Evolutionary conservation across 2,888 invertebrate species (phyloP).

Genomic region (Acanthosoma haemorrhoidale): DNA sequence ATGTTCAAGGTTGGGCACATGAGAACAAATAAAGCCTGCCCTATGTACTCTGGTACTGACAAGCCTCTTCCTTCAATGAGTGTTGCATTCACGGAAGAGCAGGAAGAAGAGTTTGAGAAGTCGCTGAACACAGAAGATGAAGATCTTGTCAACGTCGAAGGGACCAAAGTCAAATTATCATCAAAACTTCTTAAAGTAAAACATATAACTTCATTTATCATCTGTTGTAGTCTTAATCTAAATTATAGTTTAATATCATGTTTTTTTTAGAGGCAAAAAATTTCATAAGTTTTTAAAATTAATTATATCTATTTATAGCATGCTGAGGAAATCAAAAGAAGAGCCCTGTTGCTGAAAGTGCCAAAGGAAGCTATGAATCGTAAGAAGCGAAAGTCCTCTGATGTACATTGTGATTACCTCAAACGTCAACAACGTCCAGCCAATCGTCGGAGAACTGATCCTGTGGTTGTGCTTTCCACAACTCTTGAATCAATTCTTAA

Average conservation of each 20-base stretch:
- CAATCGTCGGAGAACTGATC: constrained; percentile 89
- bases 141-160: constrained; percentile 87
- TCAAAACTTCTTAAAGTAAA: constrained; percentile 75
- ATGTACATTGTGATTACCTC: constrained; percentile 82
- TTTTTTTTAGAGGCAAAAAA: background rate
- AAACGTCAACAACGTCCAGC: constrained; percentile 75
- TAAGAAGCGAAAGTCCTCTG: constrained; percentile 62
- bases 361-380: constrained; percentile 65
- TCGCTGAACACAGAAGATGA: constrained; percentile 73
- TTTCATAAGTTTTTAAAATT: background rate
- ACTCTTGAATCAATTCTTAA: constrained; percentile 86
- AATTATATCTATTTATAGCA: constrained; percentile 53
- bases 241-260: background rate
- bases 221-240: background rate
- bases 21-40: constrained; percentile 96
- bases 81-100: constrained; percentile 71
- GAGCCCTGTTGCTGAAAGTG: constrained; percentile 68
- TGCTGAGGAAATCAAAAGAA: constrained; percentile 78
- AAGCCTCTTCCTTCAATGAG: constrained; percentile 56
- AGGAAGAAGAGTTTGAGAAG: constrained; percentile 70
- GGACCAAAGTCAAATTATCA: constrained; percentile 86
- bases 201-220: background rate
- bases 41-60: constrained; percentile 66
- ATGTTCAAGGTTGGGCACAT: constrained; percentile 54
- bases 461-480: constrained; percentile 88